Evolutionary conservation across 2,888 invertebrate genomes (phyloP).

Genomic region (Cryptophagus acutangulus): DNA sequence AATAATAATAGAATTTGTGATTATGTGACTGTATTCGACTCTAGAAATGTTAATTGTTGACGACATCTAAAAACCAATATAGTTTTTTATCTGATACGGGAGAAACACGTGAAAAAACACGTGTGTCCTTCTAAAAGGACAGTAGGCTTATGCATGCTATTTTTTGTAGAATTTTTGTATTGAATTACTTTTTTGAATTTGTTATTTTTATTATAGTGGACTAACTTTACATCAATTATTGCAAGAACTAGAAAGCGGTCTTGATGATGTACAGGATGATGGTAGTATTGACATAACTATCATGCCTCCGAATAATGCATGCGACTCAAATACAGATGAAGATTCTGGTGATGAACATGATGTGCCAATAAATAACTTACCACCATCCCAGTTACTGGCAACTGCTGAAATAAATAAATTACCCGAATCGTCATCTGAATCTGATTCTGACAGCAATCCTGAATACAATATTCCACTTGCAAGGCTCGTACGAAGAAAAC

Average conservation of each 20-base stretch:
- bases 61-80: neutral
- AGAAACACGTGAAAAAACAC: neutral
- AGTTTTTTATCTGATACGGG: too few relatives aligned
- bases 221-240: neutral
- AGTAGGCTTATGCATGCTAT: neutral
- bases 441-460: neutral
- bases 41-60: neutral
- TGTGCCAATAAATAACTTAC: slow-evolving; percentile 17
- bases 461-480: neutral
- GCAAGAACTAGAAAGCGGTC: neutral
- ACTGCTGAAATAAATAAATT: slow-evolving; percentile 19
- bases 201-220: neutral
- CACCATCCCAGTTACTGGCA: slow-evolving; percentile 17
- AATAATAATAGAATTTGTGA: too few relatives aligned
- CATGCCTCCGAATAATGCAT: neutral
- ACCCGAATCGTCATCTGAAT: too few relatives aligned
- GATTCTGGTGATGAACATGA: slow-evolving; percentile 21
- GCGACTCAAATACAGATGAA: neutral
- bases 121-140: neutral
- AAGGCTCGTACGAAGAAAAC: neutral
- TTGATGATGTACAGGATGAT: neutral
- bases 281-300: neutral
- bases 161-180: too few relatives aligned
- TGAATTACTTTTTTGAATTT: too few relatives aligned
- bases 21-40: too few relatives aligned